Evolutionary conservation across 2,113 vertebrate genomes (phyloP).

Genomic region (Rhea americana): DNA sequence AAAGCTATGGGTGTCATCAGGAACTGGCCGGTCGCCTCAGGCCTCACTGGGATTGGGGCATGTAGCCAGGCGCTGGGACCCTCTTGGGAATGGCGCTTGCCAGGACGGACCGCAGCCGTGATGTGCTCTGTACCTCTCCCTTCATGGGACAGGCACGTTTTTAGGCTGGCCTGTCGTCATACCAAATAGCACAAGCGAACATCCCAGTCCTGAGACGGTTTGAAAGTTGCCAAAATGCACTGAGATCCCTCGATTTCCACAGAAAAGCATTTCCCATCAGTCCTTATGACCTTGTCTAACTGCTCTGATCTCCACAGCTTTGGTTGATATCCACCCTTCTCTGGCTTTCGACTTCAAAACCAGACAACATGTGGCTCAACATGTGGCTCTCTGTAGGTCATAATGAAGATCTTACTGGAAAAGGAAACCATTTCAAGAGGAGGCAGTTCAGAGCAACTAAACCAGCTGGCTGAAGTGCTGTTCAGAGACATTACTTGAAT

Average conservation of each 20-base stretch:
- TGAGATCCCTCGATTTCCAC: not conserved
- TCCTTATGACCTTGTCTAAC: not conserved
- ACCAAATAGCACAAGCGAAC: not conserved
- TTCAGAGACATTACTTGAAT: not conserved
- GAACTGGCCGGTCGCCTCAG: not conserved
- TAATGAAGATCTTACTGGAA: not conserved
- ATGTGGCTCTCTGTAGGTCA: not conserved
- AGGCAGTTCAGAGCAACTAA: not conserved
- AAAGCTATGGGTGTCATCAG: not conserved
- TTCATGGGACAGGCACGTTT: not conserved
- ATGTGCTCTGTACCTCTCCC: not conserved
- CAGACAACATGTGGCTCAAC: too few relatives aligned
- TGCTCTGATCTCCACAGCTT: not conserved
- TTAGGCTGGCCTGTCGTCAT: not conserved
- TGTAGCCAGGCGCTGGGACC: not conserved
- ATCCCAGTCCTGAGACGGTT: not conserved
- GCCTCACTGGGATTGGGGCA: not conserved
- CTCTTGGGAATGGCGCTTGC: not conserved
- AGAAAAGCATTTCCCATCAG: not conserved
- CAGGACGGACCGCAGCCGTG: not conserved
- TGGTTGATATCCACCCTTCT: not conserved
- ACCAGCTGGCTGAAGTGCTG: not conserved
- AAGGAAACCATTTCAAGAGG: not conserved
- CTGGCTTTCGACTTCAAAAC: not conserved
- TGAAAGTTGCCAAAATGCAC: not conserved